A percentile compares a stretch with the other conserved stretches of the same genome.
phyloP scores from a whole-genome alignment of 1,140 invertebrate genomes.

The Eueides isabella region DNA sequence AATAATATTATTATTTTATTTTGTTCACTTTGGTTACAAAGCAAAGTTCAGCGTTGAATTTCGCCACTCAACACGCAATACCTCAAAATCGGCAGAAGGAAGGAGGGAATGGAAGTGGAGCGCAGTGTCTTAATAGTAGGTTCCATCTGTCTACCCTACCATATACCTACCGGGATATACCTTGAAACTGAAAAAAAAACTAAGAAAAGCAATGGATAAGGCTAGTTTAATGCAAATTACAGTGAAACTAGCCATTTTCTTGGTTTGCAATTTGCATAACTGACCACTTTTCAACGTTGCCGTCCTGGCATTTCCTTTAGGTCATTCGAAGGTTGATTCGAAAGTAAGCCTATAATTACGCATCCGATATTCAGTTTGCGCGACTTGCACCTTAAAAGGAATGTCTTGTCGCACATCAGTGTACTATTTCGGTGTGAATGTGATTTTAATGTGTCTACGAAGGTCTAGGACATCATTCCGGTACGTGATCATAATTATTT shows the following conservation, averaged over 20 bases:
- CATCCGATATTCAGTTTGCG: conserved; percentile 34
- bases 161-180: no score
- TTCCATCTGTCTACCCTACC: no score
- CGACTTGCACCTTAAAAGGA: conserved; percentile 17
- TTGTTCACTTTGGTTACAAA: no score
- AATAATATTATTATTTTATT: no score
- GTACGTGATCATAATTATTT: not conserved
- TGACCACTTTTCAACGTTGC: conserved; percentile 28
- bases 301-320: conserved; percentile 33
- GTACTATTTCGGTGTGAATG: conserved; percentile 31
- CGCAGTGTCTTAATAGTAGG: no score
- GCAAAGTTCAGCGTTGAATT: no score
- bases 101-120: no score
- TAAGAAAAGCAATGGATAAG: not conserved
- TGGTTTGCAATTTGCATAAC: conserved; percentile 12
- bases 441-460: conserved; percentile 29
- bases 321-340: conserved; percentile 33
- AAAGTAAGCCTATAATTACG: conserved; percentile 35
- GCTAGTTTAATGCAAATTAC: not conserved
- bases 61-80: no score
- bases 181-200: not conserved
- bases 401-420: conserved; percentile 23
- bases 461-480: conserved; percentile 25
- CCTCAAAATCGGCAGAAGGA: no score
- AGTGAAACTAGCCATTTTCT: conserved; percentile 3